These are phyloP conservation scores for Sarcophaga subvicina DNA, from an alignment of 2,888 invertebrate genomes.

Conservation along the genomic window DNA sequence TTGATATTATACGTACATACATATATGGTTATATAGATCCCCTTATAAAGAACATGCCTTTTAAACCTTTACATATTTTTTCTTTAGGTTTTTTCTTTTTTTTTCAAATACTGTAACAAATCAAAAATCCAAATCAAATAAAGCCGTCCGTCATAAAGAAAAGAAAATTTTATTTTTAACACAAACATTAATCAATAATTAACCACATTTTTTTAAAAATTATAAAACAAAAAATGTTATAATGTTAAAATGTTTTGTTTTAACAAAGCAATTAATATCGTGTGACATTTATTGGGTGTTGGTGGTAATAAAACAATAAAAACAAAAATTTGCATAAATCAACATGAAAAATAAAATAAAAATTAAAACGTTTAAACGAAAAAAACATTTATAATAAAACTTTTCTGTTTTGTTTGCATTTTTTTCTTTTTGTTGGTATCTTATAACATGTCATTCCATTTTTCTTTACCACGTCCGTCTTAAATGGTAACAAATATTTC, in stretches of 20 bases:
- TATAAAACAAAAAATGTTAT: too few relatives aligned
- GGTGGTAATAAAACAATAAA: constrained; percentile 55
- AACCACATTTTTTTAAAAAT: constrained; percentile 30
- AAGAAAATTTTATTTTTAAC: background rate
- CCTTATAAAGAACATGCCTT: background rate
- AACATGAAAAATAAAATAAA: constrained; percentile 34
- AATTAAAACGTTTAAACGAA: constrained; percentile 48
- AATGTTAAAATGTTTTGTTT: background rate
- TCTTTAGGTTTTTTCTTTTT: background rate
- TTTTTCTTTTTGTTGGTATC: background rate
- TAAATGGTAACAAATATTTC: background rate
- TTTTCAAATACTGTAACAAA: background rate
- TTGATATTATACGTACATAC: background rate
- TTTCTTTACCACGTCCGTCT: constrained; percentile 2
- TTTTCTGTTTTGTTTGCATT: background rate
- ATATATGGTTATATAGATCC: background rate
- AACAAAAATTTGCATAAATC: constrained; percentile 65
- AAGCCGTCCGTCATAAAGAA: background rate
- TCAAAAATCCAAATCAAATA: background rate
- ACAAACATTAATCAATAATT: constrained; percentile 45
- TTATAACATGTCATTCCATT: background rate
- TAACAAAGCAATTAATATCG: constrained; percentile 60
- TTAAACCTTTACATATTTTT: constrained; percentile 23
- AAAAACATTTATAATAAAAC: constrained; percentile 20
- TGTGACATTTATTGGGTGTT: constrained; percentile 67